Conservation (phyloP, 2,113 vertebrate species). For the Illadopsis cleaveri region DNA sequence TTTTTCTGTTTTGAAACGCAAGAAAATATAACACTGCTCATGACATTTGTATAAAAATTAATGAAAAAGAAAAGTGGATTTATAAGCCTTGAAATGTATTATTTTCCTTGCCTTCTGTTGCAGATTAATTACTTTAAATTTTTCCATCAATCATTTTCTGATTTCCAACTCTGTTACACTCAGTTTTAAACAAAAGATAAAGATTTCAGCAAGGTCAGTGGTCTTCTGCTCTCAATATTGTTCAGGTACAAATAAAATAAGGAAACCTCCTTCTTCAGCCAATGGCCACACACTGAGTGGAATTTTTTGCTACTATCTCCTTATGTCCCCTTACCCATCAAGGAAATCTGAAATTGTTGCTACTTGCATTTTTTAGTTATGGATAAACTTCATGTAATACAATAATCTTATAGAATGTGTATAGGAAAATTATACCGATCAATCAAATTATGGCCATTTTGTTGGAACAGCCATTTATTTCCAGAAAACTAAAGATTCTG, state of each 20-base stretch:
- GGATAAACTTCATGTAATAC: background rate
- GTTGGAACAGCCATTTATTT: background rate
- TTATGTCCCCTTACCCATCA: background rate
- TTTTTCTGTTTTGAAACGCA: background rate
- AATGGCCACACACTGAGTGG: background rate
- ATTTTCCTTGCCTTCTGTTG: background rate
- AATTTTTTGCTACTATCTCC: background rate
- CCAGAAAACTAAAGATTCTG: background rate
- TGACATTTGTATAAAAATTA: background rate
- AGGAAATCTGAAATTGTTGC: background rate
- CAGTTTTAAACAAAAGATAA: background rate
- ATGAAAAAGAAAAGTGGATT: background rate
- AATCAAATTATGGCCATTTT: background rate
- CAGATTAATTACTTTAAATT: background rate
- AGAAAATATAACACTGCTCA: background rate
- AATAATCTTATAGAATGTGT: background rate
- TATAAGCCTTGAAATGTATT: background rate
- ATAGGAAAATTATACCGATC: background rate
- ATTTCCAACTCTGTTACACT: background rate
- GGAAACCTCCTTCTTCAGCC: background rate
- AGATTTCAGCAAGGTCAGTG: background rate
- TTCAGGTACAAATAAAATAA: background rate
- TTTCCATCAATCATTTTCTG: background rate
- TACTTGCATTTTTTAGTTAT: background rate
- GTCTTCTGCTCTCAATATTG: background rate